These are phyloP conservation scores for Amblyraja radiata DNA, from an alignment of 2,797 vertebrate genomes.

Conservation along the genomic window DNA sequence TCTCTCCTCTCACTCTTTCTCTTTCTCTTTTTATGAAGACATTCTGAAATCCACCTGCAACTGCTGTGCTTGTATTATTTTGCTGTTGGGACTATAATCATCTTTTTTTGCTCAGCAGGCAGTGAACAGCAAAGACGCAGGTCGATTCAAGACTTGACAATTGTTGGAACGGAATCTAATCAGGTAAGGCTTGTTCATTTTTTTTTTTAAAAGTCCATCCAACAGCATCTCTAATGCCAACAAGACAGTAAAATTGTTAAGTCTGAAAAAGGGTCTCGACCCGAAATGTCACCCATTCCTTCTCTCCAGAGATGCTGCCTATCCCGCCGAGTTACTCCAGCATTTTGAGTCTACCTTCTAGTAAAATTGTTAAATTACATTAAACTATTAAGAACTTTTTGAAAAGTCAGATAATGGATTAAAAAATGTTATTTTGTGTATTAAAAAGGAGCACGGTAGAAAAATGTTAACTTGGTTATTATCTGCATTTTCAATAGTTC, in stretches of 20 bases:
- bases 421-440: neutral
- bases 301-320: too few relatives aligned
- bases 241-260: neutral
- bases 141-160: slow-evolving; percentile 90
- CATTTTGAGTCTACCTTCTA: too few relatives aligned
- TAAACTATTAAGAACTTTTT: neutral
- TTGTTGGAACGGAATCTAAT: slow-evolving; percentile 77
- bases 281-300: too few relatives aligned
- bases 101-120: slow-evolving; percentile 61
- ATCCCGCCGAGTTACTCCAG: too few relatives aligned
- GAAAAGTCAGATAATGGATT: neutral
- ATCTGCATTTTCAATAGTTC: neutral
- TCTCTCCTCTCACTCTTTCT: neutral
- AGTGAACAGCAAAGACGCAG: slow-evolving; percentile 86
- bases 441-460: neutral
- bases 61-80: slow-evolving; percentile 50
- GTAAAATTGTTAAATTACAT: neutral
- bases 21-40: slow-evolving; percentile 47
- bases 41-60: slow-evolving; percentile 55
- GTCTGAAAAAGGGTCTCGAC: too few relatives aligned
- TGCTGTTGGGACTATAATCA: slow-evolving; percentile 48
- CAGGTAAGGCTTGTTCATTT: slow-evolving; percentile 68
- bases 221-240: neutral
- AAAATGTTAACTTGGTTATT: neutral
- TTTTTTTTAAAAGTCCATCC: neutral